These are phyloP conservation scores for Zeugodacus cucurbitae DNA, from an alignment of 1,140 invertebrate genomes.

Conservation along the genomic window DNA sequence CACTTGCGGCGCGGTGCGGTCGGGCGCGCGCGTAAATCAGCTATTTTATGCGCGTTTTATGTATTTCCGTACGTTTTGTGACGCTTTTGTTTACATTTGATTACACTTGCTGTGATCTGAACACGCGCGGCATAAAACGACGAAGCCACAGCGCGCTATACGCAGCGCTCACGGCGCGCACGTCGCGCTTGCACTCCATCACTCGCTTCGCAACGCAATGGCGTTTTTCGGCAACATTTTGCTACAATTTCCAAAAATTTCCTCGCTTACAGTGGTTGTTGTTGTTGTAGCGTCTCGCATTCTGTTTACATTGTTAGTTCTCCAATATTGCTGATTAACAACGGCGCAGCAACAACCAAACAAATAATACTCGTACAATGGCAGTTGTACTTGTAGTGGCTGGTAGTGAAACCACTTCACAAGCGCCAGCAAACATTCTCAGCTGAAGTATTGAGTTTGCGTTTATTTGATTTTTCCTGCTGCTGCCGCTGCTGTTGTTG, in stretches of 20 bases:
- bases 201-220: not conserved
- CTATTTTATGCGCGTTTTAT: not conserved
- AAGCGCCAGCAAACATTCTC: not conserved
- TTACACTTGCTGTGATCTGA: not conserved
- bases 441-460: not conserved
- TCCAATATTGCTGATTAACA: not conserved
- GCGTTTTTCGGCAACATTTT: not conserved
- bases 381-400: not conserved
- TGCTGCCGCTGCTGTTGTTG: too few species aligned
- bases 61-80: not conserved
- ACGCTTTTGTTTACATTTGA: slow-evolving; percentile 6
- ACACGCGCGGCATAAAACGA: not conserved
- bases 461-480: not conserved
- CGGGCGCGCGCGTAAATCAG: not conserved
- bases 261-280: not conserved
- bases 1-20: not conserved
- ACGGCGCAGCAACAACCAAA: not conserved
- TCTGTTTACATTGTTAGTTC: not conserved
- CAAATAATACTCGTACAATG: not conserved
- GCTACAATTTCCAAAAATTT: not conserved
- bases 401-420: not conserved
- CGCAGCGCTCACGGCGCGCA: not conserved
- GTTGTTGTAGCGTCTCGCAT: not conserved
- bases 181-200: not conserved
- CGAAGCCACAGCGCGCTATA: not conserved